Evolutionary conservation across 1,140 invertebrate species (phyloP), one percentile per base, ranked within the genome.

Genomic region (Drosophila pruinosa): DNA sequence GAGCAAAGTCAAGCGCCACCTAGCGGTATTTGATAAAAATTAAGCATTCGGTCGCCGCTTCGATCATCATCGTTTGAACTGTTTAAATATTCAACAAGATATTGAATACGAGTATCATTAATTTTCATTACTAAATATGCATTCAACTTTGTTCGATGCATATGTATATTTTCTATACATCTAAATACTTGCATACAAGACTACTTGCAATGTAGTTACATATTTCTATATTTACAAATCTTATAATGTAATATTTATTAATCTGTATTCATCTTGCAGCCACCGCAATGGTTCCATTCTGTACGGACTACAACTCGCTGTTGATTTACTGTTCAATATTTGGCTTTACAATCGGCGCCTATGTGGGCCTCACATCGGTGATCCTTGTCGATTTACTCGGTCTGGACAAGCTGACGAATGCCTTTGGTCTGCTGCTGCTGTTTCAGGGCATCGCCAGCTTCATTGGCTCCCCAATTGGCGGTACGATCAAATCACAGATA

Each of bases 391-490:
- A 98, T 91, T 92, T 98, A 24, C 91, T 98, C 50, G 97, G 97
- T 4, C 91, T 98, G 47, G 96, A 98, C 39, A 95, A 94, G 78
- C 92, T 99, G 26, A 98, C 97, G 0, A 98, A 98, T 91, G 97
- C 97, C 0, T 98, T 98, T 91, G 97, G 97, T n/a, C 92, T 98
- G 4, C 92, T 98, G 4, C 92, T 98, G 58, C 93, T 98, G 6
- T 98, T 98, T 92, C 97, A 98, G 93, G 97, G 97, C 15, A 94
- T 98, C 36, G 97, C 97, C 8, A 97, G 97, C 8, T 93, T 98
- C 3, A 93, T 97, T 53, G 97, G 97, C 43, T 95, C 97, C 58
- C 97, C 97, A 14, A 94, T 98, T 70, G 96, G 95, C 91, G 97
- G 97, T 97, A 94, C 92, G 67, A 31, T 2, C n/a, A n/a, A 12